Conservation (phyloP, 2,113 vertebrate genomes). For the Ginglymostoma cirratum region DNA sequence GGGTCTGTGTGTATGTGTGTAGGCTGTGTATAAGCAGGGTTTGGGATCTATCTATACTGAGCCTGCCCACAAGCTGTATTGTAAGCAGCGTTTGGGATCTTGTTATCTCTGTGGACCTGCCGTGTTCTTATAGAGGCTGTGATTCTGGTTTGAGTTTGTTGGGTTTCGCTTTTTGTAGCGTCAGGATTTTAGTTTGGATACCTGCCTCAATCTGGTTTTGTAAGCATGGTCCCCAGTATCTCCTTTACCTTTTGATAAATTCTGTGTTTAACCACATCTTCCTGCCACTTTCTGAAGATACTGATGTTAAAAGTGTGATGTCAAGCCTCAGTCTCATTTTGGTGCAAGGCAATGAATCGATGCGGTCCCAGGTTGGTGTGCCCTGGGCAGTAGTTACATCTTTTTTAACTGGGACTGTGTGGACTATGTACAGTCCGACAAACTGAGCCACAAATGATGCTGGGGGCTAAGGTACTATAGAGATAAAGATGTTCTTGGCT, state of each 20-base stretch:
- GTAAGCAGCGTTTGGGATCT: too few relatives aligned
- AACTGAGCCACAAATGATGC: neutral
- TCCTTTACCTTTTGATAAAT: neutral
- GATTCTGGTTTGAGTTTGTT: neutral
- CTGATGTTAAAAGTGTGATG: neutral
- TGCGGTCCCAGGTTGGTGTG: neutral
- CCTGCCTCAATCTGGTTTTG: neutral
- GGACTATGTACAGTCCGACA: neutral
- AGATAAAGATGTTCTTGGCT: neutral
- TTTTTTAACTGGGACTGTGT: neutral
- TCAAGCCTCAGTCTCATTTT: neutral
- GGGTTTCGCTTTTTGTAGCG: neutral
- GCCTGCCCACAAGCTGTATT: neutral
- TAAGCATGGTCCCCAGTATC: neutral
- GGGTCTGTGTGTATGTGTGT: neutral
- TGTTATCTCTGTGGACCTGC: too few relatives aligned
- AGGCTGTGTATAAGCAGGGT: neutral
- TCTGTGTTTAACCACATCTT: neutral
- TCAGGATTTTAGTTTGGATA: neutral
- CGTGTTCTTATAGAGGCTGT: neutral
- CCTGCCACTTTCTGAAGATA: neutral
- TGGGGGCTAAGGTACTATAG: neutral
- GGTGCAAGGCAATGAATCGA: neutral
- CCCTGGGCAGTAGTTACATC: neutral
- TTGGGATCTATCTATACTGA: neutral